Conservation (phyloP, 2,113 vertebrate species). For the Mobula hypostoma region DNA sequence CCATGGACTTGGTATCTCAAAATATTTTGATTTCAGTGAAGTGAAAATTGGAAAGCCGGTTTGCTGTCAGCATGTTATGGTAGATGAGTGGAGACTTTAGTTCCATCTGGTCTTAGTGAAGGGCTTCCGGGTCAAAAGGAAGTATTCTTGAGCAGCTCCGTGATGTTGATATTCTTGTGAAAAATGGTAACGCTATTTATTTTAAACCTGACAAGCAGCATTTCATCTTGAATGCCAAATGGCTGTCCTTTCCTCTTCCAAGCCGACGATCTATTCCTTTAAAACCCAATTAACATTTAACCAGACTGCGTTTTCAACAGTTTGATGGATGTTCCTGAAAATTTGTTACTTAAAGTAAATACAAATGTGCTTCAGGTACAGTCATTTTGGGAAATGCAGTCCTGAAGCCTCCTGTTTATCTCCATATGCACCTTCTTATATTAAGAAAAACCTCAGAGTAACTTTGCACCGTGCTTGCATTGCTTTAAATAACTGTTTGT, state of each 20-base stretch:
- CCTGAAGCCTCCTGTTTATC: background rate
- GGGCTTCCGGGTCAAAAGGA: background rate
- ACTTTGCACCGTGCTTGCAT: background rate
- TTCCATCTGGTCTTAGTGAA: background rate
- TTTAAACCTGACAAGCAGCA: conserved; percentile 9
- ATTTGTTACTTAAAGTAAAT: conserved; percentile 22
- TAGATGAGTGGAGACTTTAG: background rate
- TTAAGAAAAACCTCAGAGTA: too few relatives aligned
- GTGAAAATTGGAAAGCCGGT: background rate
- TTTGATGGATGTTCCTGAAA: conserved; percentile 21
- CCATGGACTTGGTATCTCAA: too few relatives aligned
- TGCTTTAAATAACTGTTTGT: background rate
- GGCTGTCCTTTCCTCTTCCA: background rate
- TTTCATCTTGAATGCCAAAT: background rate
- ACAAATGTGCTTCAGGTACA: background rate
- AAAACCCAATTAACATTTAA: conserved; percentile 37
- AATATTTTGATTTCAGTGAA: too few relatives aligned
- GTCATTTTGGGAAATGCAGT: background rate
- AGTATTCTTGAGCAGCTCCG: background rate
- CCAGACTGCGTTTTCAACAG: conserved; percentile 25
- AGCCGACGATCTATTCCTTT: conserved; percentile 2
- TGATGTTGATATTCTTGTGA: background rate
- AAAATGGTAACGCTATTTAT: background rate
- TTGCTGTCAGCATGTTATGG: background rate
- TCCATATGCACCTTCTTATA: background rate